These are phyloP conservation scores for Macrophya alboannulata DNA, from an alignment of 2,888 invertebrate species.

Conservation along the genomic window DNA sequence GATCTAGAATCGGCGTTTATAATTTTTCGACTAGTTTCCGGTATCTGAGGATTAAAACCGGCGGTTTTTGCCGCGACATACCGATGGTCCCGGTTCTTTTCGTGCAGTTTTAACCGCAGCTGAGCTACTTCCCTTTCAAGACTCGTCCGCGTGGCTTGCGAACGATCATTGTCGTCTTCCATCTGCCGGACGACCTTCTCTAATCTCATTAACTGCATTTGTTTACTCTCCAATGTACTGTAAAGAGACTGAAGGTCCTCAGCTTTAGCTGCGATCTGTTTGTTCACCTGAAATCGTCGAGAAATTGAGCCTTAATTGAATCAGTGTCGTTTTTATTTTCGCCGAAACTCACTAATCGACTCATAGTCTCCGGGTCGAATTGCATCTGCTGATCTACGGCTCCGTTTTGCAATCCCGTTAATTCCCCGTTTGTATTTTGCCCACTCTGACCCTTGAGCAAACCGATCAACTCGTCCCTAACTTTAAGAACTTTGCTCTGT, in stretches of 20 bases:
- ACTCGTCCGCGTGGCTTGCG: constrained; percentile 83
- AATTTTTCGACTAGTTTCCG: constrained; percentile 31
- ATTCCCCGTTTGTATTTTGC: constrained; percentile 80
- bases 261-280: constrained; percentile 81
- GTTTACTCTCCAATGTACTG: constrained; percentile 81
- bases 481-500: constrained; percentile 84
- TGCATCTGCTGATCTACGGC: constrained; percentile 60
- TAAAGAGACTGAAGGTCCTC: constrained; percentile 82
- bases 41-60: constrained; percentile 6
- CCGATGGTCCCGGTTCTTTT: constrained; percentile 70
- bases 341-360: constrained; percentile 19
- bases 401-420: not conserved
- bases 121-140: constrained; percentile 83
- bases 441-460: constrained; percentile 84
- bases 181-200: constrained; percentile 83
- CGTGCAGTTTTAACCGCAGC: constrained; percentile 81
- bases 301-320: not conserved
- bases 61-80: constrained; percentile 66
- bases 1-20: not conserved
- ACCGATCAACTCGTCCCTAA: constrained; percentile 84
- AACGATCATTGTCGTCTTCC: constrained; percentile 83
- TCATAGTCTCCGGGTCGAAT: constrained; percentile 31
- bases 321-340: not conserved
- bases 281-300: constrained; percentile 78
- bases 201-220: constrained; percentile 82